Evolutionary conservation across 2,113 vertebrate species (phyloP).

Genomic region (Dendrocopos noguchii): DNA sequence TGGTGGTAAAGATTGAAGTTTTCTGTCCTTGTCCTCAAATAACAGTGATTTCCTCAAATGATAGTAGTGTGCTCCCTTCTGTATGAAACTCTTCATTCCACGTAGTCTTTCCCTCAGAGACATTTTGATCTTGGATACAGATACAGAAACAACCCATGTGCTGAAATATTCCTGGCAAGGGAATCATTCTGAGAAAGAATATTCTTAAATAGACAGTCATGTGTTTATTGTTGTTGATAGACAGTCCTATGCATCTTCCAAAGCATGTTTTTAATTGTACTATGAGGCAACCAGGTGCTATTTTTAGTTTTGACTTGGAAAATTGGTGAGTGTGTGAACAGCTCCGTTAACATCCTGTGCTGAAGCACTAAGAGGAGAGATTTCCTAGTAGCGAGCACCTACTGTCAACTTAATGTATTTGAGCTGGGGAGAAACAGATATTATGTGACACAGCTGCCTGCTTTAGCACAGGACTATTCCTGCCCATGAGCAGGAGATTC

Average conservation of each 20-base stretch:
- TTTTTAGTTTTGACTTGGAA: conserved; percentile 40
- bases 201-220: background rate
- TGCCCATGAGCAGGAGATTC: background rate
- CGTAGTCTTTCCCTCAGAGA: background rate
- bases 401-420: background rate
- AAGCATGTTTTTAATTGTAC: background rate
- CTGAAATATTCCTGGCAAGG: conserved; percentile 1
- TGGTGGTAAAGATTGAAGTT: background rate
- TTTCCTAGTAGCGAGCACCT: background rate
- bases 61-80: background rate
- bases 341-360: background rate
- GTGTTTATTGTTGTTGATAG: conserved; percentile 16
- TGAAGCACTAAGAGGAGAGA: background rate
- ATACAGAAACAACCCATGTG: background rate
- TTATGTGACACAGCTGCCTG: background rate
- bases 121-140: background rate
- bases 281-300: background rate
- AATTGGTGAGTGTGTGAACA: background rate
- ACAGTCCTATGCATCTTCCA: background rate
- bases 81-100: background rate
- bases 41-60: background rate
- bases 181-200: conserved; percentile 11
- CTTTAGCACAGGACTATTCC: background rate
- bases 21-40: background rate
- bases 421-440: background rate